Conservation (phyloP, 2,113 vertebrate species). For the Saguinus imperator region DNA sequence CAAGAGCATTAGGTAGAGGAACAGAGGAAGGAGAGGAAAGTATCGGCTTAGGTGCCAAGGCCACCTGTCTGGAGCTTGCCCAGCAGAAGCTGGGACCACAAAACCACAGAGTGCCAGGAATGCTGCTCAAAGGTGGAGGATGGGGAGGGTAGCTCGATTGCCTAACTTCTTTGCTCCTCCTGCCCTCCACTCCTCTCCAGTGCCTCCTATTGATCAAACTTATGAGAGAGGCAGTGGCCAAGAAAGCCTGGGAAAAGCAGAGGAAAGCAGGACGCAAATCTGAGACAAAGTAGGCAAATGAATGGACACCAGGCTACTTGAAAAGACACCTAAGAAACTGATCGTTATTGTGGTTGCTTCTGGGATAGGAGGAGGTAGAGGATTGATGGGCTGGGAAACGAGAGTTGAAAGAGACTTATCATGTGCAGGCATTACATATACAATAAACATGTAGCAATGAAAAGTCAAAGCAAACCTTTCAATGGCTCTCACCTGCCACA, state of each 20-base stretch:
- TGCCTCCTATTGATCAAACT: background rate
- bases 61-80: background rate
- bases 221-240: background rate
- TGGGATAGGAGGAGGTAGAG: background rate
- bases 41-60: background rate
- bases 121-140: background rate
- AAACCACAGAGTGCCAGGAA: background rate
- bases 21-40: background rate
- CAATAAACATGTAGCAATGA: background rate
- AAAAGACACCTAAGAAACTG: background rate
- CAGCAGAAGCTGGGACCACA: background rate
- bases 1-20: background rate
- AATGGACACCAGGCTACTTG: background rate
- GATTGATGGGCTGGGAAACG: too few relatives aligned
- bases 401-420: background rate
- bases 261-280: background rate
- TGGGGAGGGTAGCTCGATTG: background rate
- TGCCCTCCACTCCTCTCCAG: background rate
- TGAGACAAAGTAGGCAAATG: background rate
- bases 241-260: background rate
- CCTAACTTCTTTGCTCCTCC: background rate
- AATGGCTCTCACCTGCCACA: background rate
- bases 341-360: background rate
- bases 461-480: background rate
- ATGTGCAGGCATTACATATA: fast-evolving